These are phyloP conservation scores for Cladopsammia gracilis DNA, from an alignment of 64 coral and sea anemone genomes.

Conservation along the genomic window DNA sequence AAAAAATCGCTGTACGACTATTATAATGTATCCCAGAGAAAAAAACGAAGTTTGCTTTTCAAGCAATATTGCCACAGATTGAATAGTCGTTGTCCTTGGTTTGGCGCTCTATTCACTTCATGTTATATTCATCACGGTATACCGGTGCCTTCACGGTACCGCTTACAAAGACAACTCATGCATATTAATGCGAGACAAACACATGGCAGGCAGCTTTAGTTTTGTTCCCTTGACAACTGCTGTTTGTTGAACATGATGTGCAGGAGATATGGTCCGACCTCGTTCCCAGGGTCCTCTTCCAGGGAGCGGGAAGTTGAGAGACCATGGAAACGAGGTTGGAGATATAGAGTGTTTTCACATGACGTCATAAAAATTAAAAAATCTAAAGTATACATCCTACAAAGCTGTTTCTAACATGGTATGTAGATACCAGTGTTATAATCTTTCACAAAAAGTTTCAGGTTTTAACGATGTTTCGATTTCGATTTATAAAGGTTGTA, in stretches of 20 bases:
- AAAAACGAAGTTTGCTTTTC: constrained; percentile 7
- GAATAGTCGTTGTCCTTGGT: background rate
- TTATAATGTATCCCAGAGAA: background rate
- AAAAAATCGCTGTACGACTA: background rate
- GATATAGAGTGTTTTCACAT: no score
- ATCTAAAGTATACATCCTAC: no score
- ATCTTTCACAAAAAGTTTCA: no score
- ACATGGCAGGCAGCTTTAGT: background rate
- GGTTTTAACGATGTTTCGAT: no score
- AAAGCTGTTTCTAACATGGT: no score
- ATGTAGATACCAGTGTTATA: no score
- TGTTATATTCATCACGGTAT: constrained; percentile 37
- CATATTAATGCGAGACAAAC: constrained; percentile 13
- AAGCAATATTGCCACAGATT: constrained; percentile 3
- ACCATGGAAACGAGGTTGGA: no score
- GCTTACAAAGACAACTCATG: constrained; percentile 38
- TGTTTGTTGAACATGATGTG: background rate
- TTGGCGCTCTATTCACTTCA: constrained; percentile 25
- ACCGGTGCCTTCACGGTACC: constrained; percentile 49
- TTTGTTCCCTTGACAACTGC: constrained; percentile 3
- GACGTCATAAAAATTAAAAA: no score
- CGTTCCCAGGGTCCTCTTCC: no score
- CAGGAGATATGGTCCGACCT: no score
- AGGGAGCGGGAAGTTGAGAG: no score
- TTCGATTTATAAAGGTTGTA: no score